Percentiles rank a stretch among this genome's conserved stretches.
phyloP scores from a whole-genome alignment of 1,140 invertebrate species.

The Globodera ellingtonae region DNA sequence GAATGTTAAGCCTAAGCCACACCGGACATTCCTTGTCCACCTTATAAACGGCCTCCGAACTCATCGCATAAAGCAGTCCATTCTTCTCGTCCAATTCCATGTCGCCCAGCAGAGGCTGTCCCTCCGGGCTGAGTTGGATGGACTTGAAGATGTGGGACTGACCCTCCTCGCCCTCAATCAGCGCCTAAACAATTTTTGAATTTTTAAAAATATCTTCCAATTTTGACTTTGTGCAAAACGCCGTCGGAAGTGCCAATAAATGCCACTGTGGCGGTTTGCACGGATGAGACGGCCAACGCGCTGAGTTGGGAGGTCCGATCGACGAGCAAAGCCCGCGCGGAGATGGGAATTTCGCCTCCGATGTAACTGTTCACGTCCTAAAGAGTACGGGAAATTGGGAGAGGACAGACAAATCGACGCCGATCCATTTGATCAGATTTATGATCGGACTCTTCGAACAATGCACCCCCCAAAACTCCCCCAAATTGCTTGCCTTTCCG shows the following conservation, averaged over 20 bases:
- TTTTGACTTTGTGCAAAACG: conserved; percentile 49
- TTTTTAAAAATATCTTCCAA: not conserved
- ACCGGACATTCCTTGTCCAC: conserved; percentile 22
- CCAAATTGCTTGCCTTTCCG: conserved; percentile 26
- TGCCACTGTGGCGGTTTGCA: conserved; percentile 58
- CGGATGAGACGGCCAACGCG: conserved; percentile 50
- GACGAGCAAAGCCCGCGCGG: conserved; percentile 37
- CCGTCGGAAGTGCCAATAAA: conserved; percentile 62
- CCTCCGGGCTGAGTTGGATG: conserved; percentile 47
- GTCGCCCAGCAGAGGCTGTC: conserved; percentile 45
- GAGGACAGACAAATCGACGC: not conserved
- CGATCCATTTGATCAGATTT: too few relatives aligned
- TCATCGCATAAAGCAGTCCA: conserved; percentile 47
- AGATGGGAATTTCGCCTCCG: conserved; percentile 59
- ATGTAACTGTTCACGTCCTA: conserved; percentile 59
- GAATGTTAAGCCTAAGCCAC: not conserved
- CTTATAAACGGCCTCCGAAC: conserved; percentile 48
- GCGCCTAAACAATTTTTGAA: conserved; percentile 30
- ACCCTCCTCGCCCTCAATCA: conserved; percentile 37
- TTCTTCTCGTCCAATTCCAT: conserved; percentile 59
- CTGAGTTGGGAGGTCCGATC: conserved; percentile 50
- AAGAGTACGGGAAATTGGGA: not conserved
- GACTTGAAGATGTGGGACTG: conserved; percentile 51
- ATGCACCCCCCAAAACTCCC: not conserved
- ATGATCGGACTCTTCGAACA: too few relatives aligned